A percentile compares a stretch with the other conserved stretches of the same genome.
Conservation (phyloP, 1,140 invertebrate species). For the Aphidius gifuensis region DNA sequence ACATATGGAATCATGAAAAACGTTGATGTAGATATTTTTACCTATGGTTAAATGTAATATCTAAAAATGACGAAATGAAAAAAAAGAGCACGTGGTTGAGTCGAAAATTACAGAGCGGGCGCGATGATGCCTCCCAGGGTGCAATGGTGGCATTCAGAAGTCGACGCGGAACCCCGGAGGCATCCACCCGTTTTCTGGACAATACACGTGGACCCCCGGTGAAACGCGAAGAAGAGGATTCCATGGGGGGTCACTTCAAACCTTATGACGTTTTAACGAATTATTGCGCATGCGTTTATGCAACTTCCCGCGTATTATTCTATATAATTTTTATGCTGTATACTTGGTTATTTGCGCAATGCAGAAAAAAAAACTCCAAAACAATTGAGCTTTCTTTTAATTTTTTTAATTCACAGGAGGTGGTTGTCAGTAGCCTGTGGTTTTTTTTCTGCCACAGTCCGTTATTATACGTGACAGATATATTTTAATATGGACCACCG, state of each 20-base stretch:
- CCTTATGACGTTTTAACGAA: background rate
- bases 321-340: too few species aligned
- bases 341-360: too few species aligned
- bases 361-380: too few species aligned
- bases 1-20: background rate
- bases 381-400: background rate
- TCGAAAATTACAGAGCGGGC: conserved; percentile 53
- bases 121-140: conserved; percentile 54
- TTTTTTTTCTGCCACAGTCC: background rate
- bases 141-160: conserved; percentile 43
- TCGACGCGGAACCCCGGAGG: conserved; percentile 45
- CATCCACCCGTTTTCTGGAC: conserved; percentile 26
- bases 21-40: too few species aligned
- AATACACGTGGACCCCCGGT: conserved; percentile 35
- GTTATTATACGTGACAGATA: too few species aligned
- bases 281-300: conserved; percentile 9
- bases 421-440: conserved; percentile 12
- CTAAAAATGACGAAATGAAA: conserved; percentile 9
- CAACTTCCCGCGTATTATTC: too few species aligned
- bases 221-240: conserved; percentile 29
- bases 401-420: background rate
- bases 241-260: conserved; percentile 35
- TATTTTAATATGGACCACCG: background rate
- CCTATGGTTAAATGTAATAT: too few species aligned
- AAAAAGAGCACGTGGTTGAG: conserved; percentile 32